These are phyloP conservation scores for Actias luna DNA, from an alignment of 2,888 invertebrate genomes.

Conservation along the genomic window DNA sequence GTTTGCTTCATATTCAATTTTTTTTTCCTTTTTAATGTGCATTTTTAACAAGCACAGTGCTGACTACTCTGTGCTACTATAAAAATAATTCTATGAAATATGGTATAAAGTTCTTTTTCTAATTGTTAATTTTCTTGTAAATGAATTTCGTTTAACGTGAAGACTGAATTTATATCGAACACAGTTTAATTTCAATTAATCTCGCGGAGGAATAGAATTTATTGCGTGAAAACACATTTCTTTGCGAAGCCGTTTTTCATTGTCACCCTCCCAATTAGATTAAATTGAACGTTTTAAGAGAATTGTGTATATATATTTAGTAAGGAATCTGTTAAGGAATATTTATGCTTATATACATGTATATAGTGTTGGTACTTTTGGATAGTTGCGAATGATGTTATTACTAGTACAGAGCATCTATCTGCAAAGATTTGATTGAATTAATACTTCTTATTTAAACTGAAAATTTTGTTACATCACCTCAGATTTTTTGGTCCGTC, in stretches of 20 bases:
- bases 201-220: conserved; percentile 16
- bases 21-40: too few species aligned
- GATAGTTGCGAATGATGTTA: too few species aligned
- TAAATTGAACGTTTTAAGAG: conserved; percentile 14
- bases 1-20: too few species aligned
- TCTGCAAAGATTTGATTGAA: too few species aligned
- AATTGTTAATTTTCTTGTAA: neutral
- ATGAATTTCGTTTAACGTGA: neutral
- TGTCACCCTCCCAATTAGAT: conserved; percentile 18
- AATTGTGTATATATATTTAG: neutral
- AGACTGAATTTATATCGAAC: conserved; percentile 9
- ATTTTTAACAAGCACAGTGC: too few species aligned
- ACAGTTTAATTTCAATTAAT: conserved; percentile 19
- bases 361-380: too few species aligned
- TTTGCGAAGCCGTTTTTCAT: conserved; percentile 19
- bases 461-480: too few species aligned
- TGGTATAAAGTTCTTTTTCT: neutral
- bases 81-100: neutral
- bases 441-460: too few species aligned
- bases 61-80: too few species aligned
- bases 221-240: conserved; percentile 21
- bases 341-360: too few species aligned
- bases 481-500: too few species aligned
- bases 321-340: neutral
- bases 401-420: too few species aligned